phyloP scores from a whole-genome alignment of 2,113 vertebrate genomes.

The Perognathus longimembris region DNA sequence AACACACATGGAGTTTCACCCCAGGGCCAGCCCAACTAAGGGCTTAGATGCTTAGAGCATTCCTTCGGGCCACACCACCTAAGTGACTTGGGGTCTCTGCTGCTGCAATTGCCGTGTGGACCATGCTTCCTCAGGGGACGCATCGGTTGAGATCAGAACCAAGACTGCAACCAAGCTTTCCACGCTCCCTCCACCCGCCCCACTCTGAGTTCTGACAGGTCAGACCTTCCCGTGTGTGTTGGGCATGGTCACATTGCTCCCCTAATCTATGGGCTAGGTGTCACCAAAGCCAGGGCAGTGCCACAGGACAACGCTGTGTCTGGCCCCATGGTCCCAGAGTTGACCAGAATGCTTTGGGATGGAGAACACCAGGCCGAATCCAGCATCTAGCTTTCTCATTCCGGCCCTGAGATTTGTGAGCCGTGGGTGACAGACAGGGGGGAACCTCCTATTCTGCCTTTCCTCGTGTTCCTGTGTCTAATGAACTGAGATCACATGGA shows the following conservation, averaged over 20 bases:
- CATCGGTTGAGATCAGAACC: neutral
- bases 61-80: accelerated
- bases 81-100: neutral
- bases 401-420: neutral
- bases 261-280: neutral
- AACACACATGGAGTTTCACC: accelerated
- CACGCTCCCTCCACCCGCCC: neutral
- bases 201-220: too few species aligned
- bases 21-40: neutral
- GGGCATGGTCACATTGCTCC: neutral
- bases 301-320: too few species aligned
- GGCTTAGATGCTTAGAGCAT: accelerated
- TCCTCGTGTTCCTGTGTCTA: neutral
- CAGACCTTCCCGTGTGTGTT: too few species aligned
- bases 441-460: neutral
- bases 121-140: neutral
- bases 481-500: too few species aligned
- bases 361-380: neutral
- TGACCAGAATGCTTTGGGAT: neutral
- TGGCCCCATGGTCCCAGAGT: neutral
- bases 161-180: neutral
- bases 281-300: neutral
- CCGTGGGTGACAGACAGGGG: accelerated
- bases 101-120: too few species aligned
- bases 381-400: neutral